Conservation (phyloP, 2,888 invertebrate genomes). For the Mesorhabditis spiculigera region DNA sequence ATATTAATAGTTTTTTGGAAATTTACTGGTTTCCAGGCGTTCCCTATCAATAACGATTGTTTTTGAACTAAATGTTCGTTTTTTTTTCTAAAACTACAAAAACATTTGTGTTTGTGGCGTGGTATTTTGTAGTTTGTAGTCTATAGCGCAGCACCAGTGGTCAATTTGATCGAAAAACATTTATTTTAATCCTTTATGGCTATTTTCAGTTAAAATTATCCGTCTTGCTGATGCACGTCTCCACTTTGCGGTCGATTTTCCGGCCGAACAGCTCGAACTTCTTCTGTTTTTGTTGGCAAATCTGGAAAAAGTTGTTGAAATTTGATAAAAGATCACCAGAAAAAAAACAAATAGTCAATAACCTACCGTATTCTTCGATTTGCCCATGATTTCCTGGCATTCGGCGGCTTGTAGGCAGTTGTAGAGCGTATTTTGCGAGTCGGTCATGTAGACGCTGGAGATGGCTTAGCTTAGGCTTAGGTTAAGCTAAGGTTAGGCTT, state of each 20-base stretch:
- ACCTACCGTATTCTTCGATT: neutral
- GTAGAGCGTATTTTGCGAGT: neutral
- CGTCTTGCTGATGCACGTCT: neutral
- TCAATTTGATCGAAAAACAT: neutral
- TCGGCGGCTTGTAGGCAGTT: neutral
- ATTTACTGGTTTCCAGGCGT: neutral
- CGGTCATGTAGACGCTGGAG: neutral
- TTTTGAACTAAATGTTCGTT: neutral
- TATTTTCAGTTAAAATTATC: neutral
- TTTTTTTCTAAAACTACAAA: neutral
- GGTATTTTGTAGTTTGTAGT: neutral
- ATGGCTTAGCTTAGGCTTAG: neutral
- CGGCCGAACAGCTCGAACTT: neutral
- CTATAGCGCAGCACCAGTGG: neutral
- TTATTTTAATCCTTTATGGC: neutral
- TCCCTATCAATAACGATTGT: neutral
- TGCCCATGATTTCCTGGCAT: neutral
- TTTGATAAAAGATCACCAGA: neutral
- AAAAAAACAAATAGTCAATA: neutral
- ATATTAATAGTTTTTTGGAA: neutral
- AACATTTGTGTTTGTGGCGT: neutral
- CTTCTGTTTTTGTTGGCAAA: neutral
- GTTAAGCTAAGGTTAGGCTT: neutral
- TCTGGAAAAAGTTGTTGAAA: neutral
- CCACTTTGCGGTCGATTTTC: neutral